Evolutionary conservation across 2,888 invertebrate genomes (phyloP).

Genomic region (Buathra laborator): DNA sequence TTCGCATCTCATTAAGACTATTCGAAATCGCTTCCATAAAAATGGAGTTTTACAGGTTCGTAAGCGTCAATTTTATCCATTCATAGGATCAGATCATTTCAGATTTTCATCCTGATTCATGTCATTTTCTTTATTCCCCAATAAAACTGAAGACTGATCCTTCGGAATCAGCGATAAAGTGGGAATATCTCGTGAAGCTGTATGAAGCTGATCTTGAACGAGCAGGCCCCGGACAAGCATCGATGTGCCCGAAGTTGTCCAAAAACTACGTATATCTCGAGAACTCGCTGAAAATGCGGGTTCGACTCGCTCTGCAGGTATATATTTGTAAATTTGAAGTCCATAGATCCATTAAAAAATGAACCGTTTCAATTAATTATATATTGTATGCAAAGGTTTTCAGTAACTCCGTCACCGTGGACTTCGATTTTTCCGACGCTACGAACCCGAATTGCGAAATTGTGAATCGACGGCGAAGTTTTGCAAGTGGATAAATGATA

Average conservation of each 20-base stretch:
- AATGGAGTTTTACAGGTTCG: conserved; percentile 63
- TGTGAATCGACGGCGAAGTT: conserved; percentile 33
- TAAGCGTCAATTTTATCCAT: neutral
- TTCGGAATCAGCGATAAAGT: conserved; percentile 49
- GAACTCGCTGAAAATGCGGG: conserved; percentile 64
- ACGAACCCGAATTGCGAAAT: conserved; percentile 32
- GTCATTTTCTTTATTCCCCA: conserved; percentile 14
- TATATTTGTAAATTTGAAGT: conserved; percentile 4
- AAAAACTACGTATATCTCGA: conserved; percentile 47
- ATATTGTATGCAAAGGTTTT: conserved; percentile 30
- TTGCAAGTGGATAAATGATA: conserved; percentile 51
- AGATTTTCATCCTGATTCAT: conserved; percentile 28
- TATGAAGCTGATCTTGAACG: conserved; percentile 46
- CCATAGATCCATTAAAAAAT: neutral
- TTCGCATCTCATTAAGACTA: conserved; percentile 71
- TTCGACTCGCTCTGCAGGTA: conserved; percentile 47
- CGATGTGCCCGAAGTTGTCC: conserved; percentile 63
- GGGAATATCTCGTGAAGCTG: conserved; percentile 56
- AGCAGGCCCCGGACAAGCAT: conserved; percentile 52
- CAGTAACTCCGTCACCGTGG: conserved; percentile 53
- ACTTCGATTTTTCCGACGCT: conserved; percentile 35
- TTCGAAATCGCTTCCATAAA: conserved; percentile 68
- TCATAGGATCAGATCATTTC: neutral
- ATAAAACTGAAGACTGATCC: conserved; percentile 48
- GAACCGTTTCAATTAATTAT: conserved; percentile 8